Base-by-base conservation (phyloP, 2,797 vertebrate genomes). In the Neosalanx taihuensis region DNA sequence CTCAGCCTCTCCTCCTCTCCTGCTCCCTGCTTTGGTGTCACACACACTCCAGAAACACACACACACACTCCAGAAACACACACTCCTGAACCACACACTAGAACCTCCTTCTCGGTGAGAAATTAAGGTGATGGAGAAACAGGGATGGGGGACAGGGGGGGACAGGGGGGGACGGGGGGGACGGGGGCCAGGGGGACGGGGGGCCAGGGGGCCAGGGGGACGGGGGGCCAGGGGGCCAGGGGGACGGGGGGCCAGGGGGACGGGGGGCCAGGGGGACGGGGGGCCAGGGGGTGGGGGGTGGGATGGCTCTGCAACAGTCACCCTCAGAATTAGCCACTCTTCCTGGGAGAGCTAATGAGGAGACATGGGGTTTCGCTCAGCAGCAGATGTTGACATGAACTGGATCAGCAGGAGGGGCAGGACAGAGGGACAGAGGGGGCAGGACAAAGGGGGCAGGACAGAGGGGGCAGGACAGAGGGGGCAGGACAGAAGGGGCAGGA, bases 91-190 rank as follows among this genome's bases (percentile, higher is more conserved):
- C 69, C 37, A 67, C 65, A 71, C 56, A 30, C 2, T n/a, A 69
- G n/a, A 69, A 63, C 61, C 61, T 6, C 6, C 61, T 18, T 30
- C 6, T 12, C 30, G 3, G 17, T 66, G 23, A 37, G 59, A 81
- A 72, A 73, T 77, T 61, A 70, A 72, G 61, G 59, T 29, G 72
- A 67, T 65, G 66, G 33, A 64, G 62, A 73, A 58, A 20, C 4
- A 63, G 75, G 29, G 31, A 10, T 18, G 61, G 63, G 18, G 49
- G 46, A 15, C 63, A 20, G 41, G 70, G 46, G 26, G 57, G 58
- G 46, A 31, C 35, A 33, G 1, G 23, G 23, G 23, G 18, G 49
- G 46, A 15, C 63, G 41, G 70, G 46, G 26, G 57, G 58, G 46
- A 31, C 35, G 26, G 1, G 23, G 23, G 23, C n/a, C n/a, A n/a